Evolutionary conservation across 2,797 vertebrate species (phyloP).

Genomic region (Muscicapa comitata): DNA sequence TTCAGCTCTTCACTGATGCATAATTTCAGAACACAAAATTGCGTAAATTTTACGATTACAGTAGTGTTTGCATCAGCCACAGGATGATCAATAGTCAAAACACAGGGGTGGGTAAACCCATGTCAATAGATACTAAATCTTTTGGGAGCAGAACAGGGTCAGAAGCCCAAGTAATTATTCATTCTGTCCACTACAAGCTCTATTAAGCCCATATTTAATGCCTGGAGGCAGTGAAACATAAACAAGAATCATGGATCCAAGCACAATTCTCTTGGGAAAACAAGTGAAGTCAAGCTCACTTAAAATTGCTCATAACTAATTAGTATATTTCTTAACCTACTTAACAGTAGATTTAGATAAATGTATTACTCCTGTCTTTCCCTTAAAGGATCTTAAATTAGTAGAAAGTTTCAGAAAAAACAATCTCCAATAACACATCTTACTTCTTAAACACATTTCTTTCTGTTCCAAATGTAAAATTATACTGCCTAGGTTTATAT

Average conservation of each 20-base stretch:
- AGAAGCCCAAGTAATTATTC: constrained; percentile 4
- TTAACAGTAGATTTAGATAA: neutral
- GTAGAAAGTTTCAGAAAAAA: neutral
- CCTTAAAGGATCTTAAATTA: neutral
- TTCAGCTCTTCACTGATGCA: neutral
- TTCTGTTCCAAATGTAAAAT: neutral
- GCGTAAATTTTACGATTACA: neutral
- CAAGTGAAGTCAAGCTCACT: neutral
- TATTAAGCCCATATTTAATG: constrained; percentile 12
- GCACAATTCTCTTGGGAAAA: neutral
- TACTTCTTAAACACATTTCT: neutral
- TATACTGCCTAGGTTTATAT: neutral
- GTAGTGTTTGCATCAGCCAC: neutral
- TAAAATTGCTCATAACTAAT: neutral
- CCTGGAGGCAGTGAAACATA: neutral
- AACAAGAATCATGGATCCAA: neutral
- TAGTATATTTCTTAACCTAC: neutral
- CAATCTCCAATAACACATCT: neutral
- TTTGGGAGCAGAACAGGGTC: neutral
- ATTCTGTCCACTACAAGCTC: neutral
- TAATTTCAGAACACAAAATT: neutral
- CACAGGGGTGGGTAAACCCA: neutral
- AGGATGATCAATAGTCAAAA: constrained; percentile 20
- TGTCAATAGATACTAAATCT: neutral
- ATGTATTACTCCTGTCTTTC: neutral